Percentiles rank a stretch among this genome's conserved stretches.
These are phyloP conservation scores for Ciconia nigra DNA, from an alignment of 2,797 vertebrate genomes.

Conservation along the genomic window DNA sequence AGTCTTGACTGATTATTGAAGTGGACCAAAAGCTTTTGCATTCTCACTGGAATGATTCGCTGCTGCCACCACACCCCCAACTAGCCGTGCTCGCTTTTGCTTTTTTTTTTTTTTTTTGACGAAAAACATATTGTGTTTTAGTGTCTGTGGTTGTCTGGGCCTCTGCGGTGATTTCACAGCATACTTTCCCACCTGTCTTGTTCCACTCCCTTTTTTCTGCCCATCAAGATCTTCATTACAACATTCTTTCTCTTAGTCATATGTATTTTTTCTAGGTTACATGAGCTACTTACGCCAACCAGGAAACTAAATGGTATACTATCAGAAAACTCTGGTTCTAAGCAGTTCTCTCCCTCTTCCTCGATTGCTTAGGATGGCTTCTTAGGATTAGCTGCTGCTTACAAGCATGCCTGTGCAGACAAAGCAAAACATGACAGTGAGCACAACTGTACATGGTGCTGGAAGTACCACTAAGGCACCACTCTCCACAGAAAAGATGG, in stretches of 20 bases:
- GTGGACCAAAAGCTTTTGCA: neutral
- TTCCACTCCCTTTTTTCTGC: conserved; percentile 9
- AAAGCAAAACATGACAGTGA: neutral
- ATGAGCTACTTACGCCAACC: neutral
- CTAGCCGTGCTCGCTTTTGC: accelerated
- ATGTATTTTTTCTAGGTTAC: neutral
- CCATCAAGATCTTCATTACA: neutral
- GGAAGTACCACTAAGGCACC: neutral
- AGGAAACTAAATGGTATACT: neutral
- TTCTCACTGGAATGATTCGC: neutral
- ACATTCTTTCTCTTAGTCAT: neutral
- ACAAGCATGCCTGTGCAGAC: neutral
- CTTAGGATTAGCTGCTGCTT: neutral
- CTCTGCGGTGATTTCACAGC: neutral
- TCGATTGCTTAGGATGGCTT: neutral
- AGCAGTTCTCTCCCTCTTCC: neutral
- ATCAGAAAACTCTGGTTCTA: neutral
- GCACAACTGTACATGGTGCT: neutral
- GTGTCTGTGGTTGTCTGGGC: neutral
- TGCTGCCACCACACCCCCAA: neutral
- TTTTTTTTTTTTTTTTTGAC: neutral
- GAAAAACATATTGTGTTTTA: neutral
- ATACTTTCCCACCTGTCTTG: neutral
- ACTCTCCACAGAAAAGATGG: neutral
- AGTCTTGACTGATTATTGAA: neutral